Evolutionary conservation across 2,888 invertebrate genomes (phyloP).

Genomic region (Pammene aurita): DNA sequence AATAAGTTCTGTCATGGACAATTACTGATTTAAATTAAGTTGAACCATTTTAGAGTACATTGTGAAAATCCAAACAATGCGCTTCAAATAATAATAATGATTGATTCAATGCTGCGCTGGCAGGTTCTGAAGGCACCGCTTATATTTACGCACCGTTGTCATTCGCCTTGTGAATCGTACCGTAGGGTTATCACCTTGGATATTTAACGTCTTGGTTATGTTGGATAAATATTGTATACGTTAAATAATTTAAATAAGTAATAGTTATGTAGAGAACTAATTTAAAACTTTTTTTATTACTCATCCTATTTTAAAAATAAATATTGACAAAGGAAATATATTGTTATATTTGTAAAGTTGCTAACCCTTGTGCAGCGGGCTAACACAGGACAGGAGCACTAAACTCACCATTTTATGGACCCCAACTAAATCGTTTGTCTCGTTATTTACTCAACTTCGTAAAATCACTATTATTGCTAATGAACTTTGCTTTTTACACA

Average conservation of each 20-base stretch:
- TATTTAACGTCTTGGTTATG: too few relatives aligned
- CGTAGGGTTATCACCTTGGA: constrained; percentile 2
- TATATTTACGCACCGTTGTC: constrained; percentile 63
- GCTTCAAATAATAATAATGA: constrained; percentile 37
- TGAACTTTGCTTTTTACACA: constrained; percentile 42
- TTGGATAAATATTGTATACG: too few relatives aligned
- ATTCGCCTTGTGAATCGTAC: constrained; percentile 51
- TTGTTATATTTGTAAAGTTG: not conserved
- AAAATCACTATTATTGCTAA: constrained; percentile 47
- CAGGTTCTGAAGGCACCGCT: constrained; percentile 54
- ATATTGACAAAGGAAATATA: too few relatives aligned
- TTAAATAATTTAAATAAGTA: too few relatives aligned
- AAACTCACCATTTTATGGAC: constrained; percentile 59
- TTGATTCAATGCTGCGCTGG: constrained; percentile 53
- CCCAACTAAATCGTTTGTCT: constrained; percentile 50
- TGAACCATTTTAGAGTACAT: constrained; percentile 10
- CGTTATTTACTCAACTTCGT: constrained; percentile 50
- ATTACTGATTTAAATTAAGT: not conserved
- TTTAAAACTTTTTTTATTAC: too few relatives aligned
- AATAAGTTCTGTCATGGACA: constrained; percentile 2
- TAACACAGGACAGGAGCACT: constrained; percentile 47
- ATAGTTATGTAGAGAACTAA: too few relatives aligned
- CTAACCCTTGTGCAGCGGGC: constrained; percentile 8
- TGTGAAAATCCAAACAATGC: constrained; percentile 26
- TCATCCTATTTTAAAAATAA: too few relatives aligned